A percentile compares a stretch with the other conserved stretches of the same genome.
Conservation (phyloP, 1,140 invertebrate genomes). For the Dinothrombium tinctorium region DNA sequence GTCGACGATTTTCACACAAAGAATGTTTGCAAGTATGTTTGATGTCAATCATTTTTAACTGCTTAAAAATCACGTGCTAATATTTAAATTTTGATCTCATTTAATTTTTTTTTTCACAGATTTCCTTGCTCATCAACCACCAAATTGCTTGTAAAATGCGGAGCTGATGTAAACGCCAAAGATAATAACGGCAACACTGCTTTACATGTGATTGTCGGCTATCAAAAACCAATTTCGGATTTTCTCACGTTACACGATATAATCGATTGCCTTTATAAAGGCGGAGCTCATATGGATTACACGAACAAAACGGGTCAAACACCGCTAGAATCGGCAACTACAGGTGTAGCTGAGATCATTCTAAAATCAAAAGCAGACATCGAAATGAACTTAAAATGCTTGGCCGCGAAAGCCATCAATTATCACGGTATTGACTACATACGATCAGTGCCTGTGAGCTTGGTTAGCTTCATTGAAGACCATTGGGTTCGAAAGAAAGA, state of each 20-base stretch:
- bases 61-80: too few relatives aligned
- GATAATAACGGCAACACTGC: conserved; percentile 58
- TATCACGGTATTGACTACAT: too few relatives aligned
- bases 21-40: too few relatives aligned
- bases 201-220: conserved; percentile 52
- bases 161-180: conserved; percentile 53
- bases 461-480: too few relatives aligned
- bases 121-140: conserved; percentile 58
- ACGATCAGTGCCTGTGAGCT: too few relatives aligned
- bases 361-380: conserved; percentile 31
- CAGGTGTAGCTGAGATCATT: conserved; percentile 39
- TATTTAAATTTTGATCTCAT: too few relatives aligned
- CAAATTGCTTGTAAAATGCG: conserved; percentile 49
- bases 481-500: too few relatives aligned
- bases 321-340: conserved; percentile 37
- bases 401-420: too few relatives aligned
- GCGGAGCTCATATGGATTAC: conserved; percentile 43
- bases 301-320: conserved; percentile 40
- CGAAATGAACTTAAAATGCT: conserved; percentile 46
- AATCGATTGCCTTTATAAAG: conserved; percentile 36
- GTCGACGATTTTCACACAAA: too few relatives aligned
- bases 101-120: too few relatives aligned
- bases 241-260: conserved; percentile 43
- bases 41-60: too few relatives aligned
- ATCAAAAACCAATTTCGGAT: conserved; percentile 37